phyloP scores from a whole-genome alignment of 2,888 invertebrate genomes.

The Vannuccia rotundouncinata region DNA sequence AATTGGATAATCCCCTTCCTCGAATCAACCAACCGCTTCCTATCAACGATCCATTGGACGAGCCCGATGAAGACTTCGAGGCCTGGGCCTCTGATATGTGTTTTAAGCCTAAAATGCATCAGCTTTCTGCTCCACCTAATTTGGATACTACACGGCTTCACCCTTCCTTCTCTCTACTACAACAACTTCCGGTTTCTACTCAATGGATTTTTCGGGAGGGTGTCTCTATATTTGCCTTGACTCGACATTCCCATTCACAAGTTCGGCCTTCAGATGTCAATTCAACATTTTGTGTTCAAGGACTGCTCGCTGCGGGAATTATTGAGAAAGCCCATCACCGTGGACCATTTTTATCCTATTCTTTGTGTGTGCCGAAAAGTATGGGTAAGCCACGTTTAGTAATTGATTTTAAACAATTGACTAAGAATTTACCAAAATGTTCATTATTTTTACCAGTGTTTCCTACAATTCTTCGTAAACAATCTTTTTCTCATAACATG shows the following conservation, averaged over 20 bases:
- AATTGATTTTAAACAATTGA: background rate
- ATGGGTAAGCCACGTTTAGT: background rate
- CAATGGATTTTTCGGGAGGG: background rate
- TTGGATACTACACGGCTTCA: background rate
- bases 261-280: background rate
- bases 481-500: no score
- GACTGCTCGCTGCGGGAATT: background rate
- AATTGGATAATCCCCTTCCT: background rate
- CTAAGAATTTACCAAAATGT: background rate
- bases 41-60: background rate
- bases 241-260: background rate
- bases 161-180: background rate
- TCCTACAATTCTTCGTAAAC: background rate
- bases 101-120: background rate
- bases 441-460: background rate
- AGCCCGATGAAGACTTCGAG: background rate
- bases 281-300: background rate
- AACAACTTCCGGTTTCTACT: background rate
- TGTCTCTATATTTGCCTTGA: background rate
- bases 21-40: background rate
- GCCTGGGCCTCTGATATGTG: background rate
- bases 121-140: background rate
- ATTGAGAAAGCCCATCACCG: background rate
- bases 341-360: background rate
- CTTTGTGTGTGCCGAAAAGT: background rate